Conservation (phyloP, 2,888 invertebrate genomes). For the Sphaerophoria rueppellii region DNA sequence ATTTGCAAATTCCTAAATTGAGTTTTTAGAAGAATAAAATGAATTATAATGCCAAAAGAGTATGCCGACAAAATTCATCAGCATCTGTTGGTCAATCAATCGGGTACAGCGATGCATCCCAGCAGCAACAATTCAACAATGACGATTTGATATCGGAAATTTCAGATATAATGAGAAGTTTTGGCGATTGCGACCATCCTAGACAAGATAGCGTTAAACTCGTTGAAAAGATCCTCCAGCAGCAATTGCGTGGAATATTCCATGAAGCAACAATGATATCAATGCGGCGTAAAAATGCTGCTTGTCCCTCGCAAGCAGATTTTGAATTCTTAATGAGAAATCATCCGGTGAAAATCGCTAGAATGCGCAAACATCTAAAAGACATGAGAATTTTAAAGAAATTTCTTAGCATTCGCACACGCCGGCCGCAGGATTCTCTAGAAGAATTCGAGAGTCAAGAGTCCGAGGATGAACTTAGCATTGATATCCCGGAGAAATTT, state of each 20-base stretch:
- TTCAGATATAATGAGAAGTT: slow-evolving; percentile 95
- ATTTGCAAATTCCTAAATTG: background rate
- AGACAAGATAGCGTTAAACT: slow-evolving; percentile 91
- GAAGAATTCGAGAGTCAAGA: slow-evolving; percentile 82
- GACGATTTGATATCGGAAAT: slow-evolving; percentile 85
- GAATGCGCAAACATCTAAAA: slow-evolving; percentile 89
- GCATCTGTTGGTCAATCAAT: slow-evolving; percentile 38
- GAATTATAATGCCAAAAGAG: slow-evolving; percentile 77
- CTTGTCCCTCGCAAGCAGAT: slow-evolving; percentile 84
- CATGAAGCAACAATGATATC: slow-evolving; percentile 89
- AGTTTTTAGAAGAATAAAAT: slow-evolving; percentile 55
- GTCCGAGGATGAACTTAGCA: slow-evolving; percentile 83
- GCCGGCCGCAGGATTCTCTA: slow-evolving; percentile 80
- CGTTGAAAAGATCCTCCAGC: slow-evolving; percentile 91
- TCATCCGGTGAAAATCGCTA: slow-evolving; percentile 89
- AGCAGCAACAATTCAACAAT: slow-evolving; percentile 52
- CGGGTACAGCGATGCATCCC: slow-evolving; percentile 28
- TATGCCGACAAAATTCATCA: slow-evolving; percentile 77
- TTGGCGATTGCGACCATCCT: slow-evolving; percentile 93
- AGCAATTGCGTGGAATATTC: slow-evolving; percentile 91
- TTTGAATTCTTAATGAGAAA: slow-evolving; percentile 92
- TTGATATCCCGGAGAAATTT: slow-evolving; percentile 83
- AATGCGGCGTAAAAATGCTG: slow-evolving; percentile 85
- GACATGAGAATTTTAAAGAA: slow-evolving; percentile 83
- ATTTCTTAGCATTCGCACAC: slow-evolving; percentile 79